Evolutionary conservation across 1,140 invertebrate species (phyloP).

Genomic region (Apis dorsata): DNA sequence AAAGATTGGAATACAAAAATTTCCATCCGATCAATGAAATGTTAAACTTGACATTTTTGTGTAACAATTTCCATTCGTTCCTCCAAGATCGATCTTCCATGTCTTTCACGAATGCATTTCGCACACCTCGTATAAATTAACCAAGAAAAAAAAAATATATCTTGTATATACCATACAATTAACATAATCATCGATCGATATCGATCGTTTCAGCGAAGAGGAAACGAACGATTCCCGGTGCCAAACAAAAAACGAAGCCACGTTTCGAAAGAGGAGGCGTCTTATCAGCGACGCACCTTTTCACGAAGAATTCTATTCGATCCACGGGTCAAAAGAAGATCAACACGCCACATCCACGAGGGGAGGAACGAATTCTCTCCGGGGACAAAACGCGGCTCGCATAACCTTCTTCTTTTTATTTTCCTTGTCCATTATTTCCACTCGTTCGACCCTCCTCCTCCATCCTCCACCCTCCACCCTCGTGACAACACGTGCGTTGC

Average conservation of each 20-base stretch:
- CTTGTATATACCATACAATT: background rate
- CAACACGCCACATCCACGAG: background rate
- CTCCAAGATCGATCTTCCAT: no score
- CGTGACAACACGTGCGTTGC: background rate
- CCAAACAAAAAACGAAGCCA: constrained; percentile 3
- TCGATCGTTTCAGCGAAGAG: no score
- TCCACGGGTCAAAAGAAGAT: background rate
- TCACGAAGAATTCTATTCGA: background rate
- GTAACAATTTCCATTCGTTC: no score
- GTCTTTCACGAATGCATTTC: no score
- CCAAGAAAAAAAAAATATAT: no score
- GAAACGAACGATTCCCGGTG: background rate
- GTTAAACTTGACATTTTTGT: no score
- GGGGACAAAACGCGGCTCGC: background rate
- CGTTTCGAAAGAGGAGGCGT: background rate
- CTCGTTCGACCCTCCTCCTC: background rate
- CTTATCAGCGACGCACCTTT: background rate
- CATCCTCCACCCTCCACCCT: no score
- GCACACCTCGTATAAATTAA: no score
- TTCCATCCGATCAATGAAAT: no score
- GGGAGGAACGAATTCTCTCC: background rate
- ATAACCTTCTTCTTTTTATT: background rate
- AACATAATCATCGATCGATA: background rate
- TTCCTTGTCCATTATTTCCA: background rate
- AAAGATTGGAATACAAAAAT: no score